Evolutionary conservation across 2,888 invertebrate species (phyloP).

Genomic region (Diaphora mendica): DNA sequence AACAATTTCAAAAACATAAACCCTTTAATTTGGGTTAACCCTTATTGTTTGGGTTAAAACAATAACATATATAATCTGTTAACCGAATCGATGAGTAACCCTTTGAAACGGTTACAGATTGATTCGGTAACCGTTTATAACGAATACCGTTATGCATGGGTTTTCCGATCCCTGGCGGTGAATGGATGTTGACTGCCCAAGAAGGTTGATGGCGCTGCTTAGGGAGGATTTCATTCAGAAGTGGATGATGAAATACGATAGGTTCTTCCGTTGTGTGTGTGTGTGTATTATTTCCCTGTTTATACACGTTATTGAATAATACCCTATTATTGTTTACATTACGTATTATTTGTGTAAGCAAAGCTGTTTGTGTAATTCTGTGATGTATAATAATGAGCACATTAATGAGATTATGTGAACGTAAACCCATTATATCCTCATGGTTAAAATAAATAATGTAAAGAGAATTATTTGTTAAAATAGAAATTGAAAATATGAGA

Average conservation of each 20-base stretch:
- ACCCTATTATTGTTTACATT: background rate
- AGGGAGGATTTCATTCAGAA: too few species aligned
- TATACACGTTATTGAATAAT: background rate
- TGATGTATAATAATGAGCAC: background rate
- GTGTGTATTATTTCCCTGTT: background rate
- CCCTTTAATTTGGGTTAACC: too few species aligned
- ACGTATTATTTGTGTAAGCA: background rate
- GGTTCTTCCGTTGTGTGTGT: background rate
- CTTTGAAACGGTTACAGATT: too few species aligned
- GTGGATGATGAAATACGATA: background rate
- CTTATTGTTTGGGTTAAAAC: too few species aligned
- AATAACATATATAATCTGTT: too few species aligned
- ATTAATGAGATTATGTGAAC: background rate
- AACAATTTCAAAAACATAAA: too few species aligned
- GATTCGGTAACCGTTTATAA: too few species aligned
- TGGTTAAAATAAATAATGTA: background rate
- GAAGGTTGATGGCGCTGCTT: background rate
- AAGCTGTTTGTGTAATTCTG: background rate
- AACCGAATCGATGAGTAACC: too few species aligned
- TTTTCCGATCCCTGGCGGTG: too few species aligned
- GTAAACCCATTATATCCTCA: background rate
- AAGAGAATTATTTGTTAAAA: background rate
- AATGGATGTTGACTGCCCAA: too few species aligned
- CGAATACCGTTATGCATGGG: too few species aligned
- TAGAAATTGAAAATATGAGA: background rate